Conservation (phyloP, 2,888 invertebrate species). For the Tiliacea aurago region DNA sequence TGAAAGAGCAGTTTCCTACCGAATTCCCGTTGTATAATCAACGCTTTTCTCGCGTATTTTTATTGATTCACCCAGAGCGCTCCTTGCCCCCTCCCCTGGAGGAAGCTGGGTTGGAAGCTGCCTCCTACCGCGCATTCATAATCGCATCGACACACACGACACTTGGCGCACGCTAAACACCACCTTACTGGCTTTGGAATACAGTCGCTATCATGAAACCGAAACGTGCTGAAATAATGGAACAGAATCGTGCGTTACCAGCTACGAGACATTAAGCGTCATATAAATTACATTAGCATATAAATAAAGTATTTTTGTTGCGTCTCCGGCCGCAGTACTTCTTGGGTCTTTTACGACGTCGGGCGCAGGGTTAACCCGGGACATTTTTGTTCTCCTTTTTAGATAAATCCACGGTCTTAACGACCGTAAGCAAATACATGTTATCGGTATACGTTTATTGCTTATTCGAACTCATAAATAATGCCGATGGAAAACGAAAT, state of each 20-base stretch:
- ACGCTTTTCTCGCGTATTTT: conserved; percentile 90
- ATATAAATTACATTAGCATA: conserved; percentile 91
- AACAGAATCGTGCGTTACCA: conserved; percentile 90
- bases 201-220: conserved; percentile 73
- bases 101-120: conserved; percentile 88
- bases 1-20: conserved; percentile 84
- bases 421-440: conserved; percentile 89
- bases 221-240: conserved; percentile 81
- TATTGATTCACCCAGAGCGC: conserved; percentile 86
- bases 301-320: conserved; percentile 91
- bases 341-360: conserved; percentile 87
- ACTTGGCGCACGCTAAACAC: conserved; percentile 75
- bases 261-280: conserved; percentile 90
- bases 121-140: conserved; percentile 91
- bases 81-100: conserved; percentile 77
- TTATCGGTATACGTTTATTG: conserved; percentile 89
- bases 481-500: conserved; percentile 87
- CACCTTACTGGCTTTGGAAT: conserved; percentile 76
- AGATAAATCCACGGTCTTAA: conserved; percentile 89
- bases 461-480: conserved; percentile 89
- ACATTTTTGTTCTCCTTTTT: conserved; percentile 89
- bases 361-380: conserved; percentile 83
- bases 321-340: conserved; percentile 81
- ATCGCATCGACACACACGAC: conserved; percentile 88
- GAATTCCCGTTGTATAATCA: conserved; percentile 89